These are phyloP conservation scores for Cancer borealis DNA, from an alignment of 2,888 invertebrate species.

Conservation along the genomic window DNA sequence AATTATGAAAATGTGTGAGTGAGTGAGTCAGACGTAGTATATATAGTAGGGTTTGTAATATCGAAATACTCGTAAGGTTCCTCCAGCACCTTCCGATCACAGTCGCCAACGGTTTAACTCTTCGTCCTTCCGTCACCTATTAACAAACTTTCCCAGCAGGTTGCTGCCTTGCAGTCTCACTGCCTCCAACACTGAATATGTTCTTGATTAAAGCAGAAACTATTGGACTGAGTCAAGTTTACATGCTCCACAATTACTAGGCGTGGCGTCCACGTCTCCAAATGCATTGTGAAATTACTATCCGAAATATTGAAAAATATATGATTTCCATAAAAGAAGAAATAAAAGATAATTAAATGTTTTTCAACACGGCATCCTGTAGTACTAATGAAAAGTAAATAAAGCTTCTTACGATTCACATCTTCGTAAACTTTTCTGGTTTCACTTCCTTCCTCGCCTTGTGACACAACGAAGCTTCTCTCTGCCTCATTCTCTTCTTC, in stretches of 20 bases:
- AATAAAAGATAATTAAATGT: background rate
- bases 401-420: background rate
- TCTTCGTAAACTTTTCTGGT: background rate
- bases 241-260: background rate
- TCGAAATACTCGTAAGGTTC: background rate
- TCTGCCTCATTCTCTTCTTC: background rate
- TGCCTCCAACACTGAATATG: constrained; percentile 17
- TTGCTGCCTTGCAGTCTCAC: background rate
- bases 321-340: background rate
- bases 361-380: too few relatives aligned
- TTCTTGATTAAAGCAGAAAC: constrained; percentile 28
- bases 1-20: background rate
- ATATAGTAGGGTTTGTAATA: background rate
- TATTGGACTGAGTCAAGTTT: background rate
- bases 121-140: background rate
- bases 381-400: background rate
- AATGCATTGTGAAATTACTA: background rate
- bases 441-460: background rate
- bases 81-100: background rate
- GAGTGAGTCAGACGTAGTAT: background rate
- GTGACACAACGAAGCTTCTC: background rate
- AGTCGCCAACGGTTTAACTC: background rate
- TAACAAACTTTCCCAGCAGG: background rate
- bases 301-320: too few relatives aligned
- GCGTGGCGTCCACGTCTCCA: background rate